phyloP scores from a whole-genome alignment of 53 echinoderm and acorn worm genomes.

The Astropecten irregularis region DNA sequence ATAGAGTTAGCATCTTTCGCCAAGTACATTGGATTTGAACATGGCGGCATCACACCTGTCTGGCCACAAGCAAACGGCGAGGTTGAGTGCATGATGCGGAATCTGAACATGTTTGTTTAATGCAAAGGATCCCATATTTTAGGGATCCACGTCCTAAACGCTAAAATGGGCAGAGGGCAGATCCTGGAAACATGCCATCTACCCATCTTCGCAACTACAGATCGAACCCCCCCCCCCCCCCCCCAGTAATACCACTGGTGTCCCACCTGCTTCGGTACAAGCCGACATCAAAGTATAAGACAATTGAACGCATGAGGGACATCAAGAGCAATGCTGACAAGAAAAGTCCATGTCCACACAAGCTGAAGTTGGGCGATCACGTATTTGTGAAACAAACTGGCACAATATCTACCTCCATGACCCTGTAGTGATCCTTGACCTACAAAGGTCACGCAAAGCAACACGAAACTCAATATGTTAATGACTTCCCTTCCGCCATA shows the following conservation, averaged over 20 bases:
- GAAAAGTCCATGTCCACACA: too few species aligned
- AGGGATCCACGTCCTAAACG: constrained; percentile 10
- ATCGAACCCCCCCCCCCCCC: constrained; percentile 12
- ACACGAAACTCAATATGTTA: too few species aligned
- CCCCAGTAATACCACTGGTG: constrained; percentile 9
- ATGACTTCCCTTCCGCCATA: too few species aligned
- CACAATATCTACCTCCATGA: too few species aligned
- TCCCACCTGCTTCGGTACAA: constrained; percentile 23
- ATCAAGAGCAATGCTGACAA: too few species aligned
- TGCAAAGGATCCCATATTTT: too few species aligned
- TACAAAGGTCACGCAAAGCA: too few species aligned
- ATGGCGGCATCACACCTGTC: constrained; percentile 11
- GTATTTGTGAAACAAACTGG: too few species aligned
- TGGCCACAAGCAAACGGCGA: constrained; percentile 50
- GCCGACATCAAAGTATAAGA: too few species aligned
- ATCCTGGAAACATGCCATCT: constrained; percentile 6
- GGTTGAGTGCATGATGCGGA: constrained; percentile 15
- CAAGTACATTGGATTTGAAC: constrained; percentile 39
- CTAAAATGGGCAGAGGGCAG: constrained; percentile 4
- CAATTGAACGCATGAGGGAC: too few species aligned
- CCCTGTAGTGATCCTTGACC: too few species aligned
- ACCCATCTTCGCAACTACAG: constrained; percentile 27
- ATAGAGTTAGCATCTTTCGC: constrained; percentile 36
- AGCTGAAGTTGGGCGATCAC: too few species aligned
- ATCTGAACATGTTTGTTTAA: constrained; percentile 34